These are phyloP conservation scores for Ctenoplectra terminalis DNA, from an alignment of 1,140 invertebrate genomes.

Conservation along the genomic window DNA sequence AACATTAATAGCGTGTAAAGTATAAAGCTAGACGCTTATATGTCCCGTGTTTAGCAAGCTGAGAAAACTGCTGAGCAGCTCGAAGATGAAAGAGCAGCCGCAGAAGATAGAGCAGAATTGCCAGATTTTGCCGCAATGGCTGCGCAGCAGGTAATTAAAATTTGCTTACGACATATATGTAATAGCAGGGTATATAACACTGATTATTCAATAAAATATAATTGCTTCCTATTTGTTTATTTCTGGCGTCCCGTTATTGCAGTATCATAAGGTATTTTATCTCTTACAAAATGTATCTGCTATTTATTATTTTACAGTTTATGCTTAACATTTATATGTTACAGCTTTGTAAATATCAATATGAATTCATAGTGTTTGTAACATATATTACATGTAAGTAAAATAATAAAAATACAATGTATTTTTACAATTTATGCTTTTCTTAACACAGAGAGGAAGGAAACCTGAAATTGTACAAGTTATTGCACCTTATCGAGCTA, in stretches of 20 bases:
- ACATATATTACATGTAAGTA: slow-evolving; percentile 17
- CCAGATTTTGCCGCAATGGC: slow-evolving; percentile 82
- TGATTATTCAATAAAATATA: slow-evolving; percentile 33
- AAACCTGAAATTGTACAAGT: slow-evolving; percentile 95
- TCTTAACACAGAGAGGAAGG: slow-evolving; percentile 83
- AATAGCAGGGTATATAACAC: neutral
- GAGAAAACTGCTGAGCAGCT: slow-evolving; percentile 81
- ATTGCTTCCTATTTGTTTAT: slow-evolving; percentile 47
- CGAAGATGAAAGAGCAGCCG: slow-evolving; percentile 81
- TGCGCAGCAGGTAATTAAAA: slow-evolving; percentile 82
- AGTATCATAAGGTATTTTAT: slow-evolving; percentile 75
- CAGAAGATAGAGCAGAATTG: slow-evolving; percentile 80
- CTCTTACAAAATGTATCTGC: slow-evolving; percentile 29
- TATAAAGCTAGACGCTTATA: slow-evolving; percentile 46
- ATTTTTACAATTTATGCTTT: slow-evolving; percentile 18
- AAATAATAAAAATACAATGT: neutral
- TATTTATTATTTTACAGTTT: neutral
- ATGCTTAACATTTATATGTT: neutral
- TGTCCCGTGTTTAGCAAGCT: slow-evolving; percentile 68
- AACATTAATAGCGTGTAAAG: neutral
- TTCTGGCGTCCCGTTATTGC: slow-evolving; percentile 53
- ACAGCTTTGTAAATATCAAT: slow-evolving; percentile 12
- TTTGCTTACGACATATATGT: slow-evolving; percentile 10
- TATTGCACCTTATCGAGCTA: slow-evolving; percentile 93
- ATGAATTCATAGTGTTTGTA: slow-evolving; percentile 3